Percentiles rank a stretch among this genome's conserved stretches.
These are phyloP conservation scores for Rhorus exstirpatorius DNA, from an alignment of 2,888 invertebrate species.

Conservation along the genomic window DNA sequence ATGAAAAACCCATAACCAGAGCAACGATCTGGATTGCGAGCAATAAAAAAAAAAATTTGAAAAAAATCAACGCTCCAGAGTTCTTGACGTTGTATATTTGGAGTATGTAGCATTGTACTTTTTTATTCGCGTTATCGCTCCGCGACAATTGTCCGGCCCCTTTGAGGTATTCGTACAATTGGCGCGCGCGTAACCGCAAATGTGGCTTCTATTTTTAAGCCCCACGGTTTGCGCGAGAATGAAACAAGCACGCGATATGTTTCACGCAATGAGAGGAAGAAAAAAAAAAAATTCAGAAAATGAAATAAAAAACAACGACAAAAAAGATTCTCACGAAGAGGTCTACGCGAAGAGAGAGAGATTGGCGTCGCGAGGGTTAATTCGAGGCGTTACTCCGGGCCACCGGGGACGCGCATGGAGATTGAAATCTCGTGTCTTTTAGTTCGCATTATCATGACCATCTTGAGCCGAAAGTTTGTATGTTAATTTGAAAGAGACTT, in stretches of 20 bases:
- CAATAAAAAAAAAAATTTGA: not conserved
- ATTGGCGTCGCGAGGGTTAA: slow-evolving; percentile 63
- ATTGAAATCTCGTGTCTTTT: slow-evolving; percentile 55
- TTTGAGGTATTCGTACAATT: slow-evolving; percentile 53
- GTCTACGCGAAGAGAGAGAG: slow-evolving; percentile 18
- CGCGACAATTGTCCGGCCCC: slow-evolving; percentile 49
- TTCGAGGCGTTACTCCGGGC: slow-evolving; percentile 64
- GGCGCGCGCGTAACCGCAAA: slow-evolving; percentile 61
- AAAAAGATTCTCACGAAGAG: slow-evolving; percentile 62
- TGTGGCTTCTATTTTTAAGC: slow-evolving; percentile 53
- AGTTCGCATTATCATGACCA: slow-evolving; percentile 25
- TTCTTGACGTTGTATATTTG: slow-evolving; percentile 28
- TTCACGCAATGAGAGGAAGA: slow-evolving; percentile 35
- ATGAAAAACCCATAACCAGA: slow-evolving; percentile 24
- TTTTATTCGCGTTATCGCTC: slow-evolving; percentile 55
- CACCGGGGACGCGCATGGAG: slow-evolving; percentile 53
- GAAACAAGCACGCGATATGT: slow-evolving; percentile 56
- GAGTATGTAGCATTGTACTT: slow-evolving; percentile 31
- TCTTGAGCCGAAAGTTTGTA: slow-evolving; percentile 15
- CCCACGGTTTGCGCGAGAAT: slow-evolving; percentile 25
- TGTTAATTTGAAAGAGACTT: not conserved
- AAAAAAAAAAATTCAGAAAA: slow-evolving; percentile 29
- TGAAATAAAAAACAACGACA: slow-evolving; percentile 5
- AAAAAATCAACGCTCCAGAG: slow-evolving; percentile 20
- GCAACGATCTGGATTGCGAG: slow-evolving; percentile 38